Conservation (phyloP, 2,113 vertebrate genomes). For the Ptilorrhoa leucosticta region DNA sequence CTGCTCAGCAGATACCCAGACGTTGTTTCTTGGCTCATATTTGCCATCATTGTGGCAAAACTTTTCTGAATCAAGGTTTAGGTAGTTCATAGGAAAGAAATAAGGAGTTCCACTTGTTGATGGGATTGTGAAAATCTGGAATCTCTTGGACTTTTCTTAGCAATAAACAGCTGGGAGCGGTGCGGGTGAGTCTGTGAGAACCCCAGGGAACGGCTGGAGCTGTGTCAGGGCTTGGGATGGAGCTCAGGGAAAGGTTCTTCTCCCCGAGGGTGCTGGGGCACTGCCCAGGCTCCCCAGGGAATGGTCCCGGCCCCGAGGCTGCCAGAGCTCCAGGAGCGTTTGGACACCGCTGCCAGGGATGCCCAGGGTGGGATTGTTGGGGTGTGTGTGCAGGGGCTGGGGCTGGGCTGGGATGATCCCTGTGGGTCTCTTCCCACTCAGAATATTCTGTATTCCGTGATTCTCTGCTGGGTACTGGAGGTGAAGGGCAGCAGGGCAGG, state of each 20-base stretch:
- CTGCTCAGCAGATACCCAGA: neutral
- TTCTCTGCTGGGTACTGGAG: neutral
- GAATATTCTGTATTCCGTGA: neutral
- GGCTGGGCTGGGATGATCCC: neutral
- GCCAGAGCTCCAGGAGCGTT: neutral
- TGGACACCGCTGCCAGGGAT: neutral
- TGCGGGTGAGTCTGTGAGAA: neutral
- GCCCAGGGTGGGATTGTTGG: neutral
- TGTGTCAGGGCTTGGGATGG: neutral
- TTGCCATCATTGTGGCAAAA: neutral
- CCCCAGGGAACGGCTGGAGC: neutral
- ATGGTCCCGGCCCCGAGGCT: neutral
- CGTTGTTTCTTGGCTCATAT: neutral
- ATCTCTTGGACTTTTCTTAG: neutral
- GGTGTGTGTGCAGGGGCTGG: neutral
- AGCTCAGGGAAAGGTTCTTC: neutral
- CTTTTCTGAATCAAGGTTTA: neutral
- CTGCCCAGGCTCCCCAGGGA: neutral
- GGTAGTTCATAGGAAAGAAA: neutral
- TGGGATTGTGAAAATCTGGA: neutral
- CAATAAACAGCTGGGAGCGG: neutral
- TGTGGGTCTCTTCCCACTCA: rapidly evolving
- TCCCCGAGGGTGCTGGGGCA: neutral
- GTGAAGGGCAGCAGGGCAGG: neutral
- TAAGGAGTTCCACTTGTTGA: neutral